Base-by-base conservation (phyloP, 2,113 vertebrate species). In the Stigmatopora argus region DNA sequence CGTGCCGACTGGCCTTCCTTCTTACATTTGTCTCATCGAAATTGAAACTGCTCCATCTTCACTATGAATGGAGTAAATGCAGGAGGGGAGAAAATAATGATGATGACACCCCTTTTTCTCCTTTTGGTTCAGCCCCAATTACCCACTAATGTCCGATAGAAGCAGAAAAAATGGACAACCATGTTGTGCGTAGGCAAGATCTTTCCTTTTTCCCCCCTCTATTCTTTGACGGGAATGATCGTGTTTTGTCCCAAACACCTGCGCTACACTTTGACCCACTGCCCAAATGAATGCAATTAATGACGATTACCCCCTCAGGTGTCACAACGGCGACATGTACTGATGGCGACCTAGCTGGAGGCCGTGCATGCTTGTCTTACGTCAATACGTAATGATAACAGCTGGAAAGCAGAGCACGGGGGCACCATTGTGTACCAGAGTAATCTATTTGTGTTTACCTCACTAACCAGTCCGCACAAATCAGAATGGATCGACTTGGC, bases 321-420 rank as follows among this genome's bases (percentile, higher is more conserved):
- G 90, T 90, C 91, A 90, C 75, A 84, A 86, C 89, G 89, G 82
- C 87, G 90, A 91, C 89, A 89, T 83, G 83, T 90, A 91, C 88
- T 80, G 90, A 92, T 92, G 88, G 88, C 82, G 77, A 85, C 85
- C 83, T 89, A 86, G 88, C 81, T 77, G 79, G 83, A 65, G 81
- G 83, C 85, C 81, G 80, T 78, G 58, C 69, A 77, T 59, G 78
- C 88, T 87, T 90, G 89, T 89, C 89, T 80, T 82, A 83, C 85
- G 86, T 90, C 90, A 92, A 92, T 92, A 89, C 91, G 90, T 91
- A 90, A 91, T 90, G 90, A 91, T 92, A 90, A 90, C 88, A 88
- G 90, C 84, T 87, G 87, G 85, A 90, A 88, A 80, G 79, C 85
- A 76, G 84, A 76, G 26, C 4, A 70, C 66, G 68, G 56, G 70